Base-by-base conservation (phyloP, 2,797 vertebrate species). In the Etheostoma perlongum region DNA sequence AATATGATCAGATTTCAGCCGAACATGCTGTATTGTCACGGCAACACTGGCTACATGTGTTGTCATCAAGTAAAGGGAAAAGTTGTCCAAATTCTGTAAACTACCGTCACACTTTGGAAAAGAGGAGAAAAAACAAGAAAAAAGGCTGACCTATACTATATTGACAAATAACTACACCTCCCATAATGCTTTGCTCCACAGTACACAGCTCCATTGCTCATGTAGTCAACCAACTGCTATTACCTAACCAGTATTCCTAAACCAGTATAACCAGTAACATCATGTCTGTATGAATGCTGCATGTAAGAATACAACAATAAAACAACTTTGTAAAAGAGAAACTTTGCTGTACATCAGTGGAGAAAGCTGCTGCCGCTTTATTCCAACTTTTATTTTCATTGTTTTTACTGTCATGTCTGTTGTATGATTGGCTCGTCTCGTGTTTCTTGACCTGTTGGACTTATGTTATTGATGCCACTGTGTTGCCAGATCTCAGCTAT, bases 191-290 rank as follows among this genome's bases (percentile, higher is more conserved):
- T 72, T 79, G 44, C 66, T 47, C 14, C 13, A 33, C 30, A 7
- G 33, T 48, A 14, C 53, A 27, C 4, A 3, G 27, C 59, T 27
- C 14, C 19, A 12, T 14, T 15, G 21, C 68, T 69, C 27, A 47
- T 18, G 40, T 19, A 40, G 33, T 40, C 19, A 36, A 21, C 33
- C 16, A 47, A 25, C 54, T 52, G 5, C 42, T 21, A 6, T 25
- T n/a, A n/a, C 67, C 57, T 55, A 67, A 62, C 69, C 76, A 69
- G 49, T 61, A 5, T 14, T 51, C 61, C 21, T 44, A 60, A 57
- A 73, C 40, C 59, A 64, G 13, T 77, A 7, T 57, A 55, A 83
- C 63, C 77, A 81, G 49, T 48, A 47, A 27, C n/a, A 61, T 15
- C 48, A 21, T 60, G 30, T 53, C 48, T 64, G 59, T 77, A 25